Evolutionary conservation across 64 coral and sea anemone genomes (phyloP).

Genomic region (Stichodactyla mertensii): DNA sequence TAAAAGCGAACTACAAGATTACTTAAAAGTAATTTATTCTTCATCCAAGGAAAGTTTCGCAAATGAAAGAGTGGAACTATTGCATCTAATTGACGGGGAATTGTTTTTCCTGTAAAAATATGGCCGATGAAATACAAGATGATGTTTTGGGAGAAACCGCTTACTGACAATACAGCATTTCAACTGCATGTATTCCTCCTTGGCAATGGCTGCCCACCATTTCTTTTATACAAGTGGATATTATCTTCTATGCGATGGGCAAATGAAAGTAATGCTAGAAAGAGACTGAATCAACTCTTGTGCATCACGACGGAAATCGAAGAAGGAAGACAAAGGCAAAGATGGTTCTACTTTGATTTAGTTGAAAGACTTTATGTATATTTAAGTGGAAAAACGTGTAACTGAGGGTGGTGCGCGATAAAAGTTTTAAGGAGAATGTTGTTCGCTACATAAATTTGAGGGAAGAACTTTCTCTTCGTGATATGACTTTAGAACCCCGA

Average conservation of each 20-base stretch:
- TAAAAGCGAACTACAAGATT: neutral
- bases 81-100: neutral
- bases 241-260: neutral
- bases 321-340: no score
- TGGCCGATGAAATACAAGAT: neutral
- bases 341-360: no score
- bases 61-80: neutral
- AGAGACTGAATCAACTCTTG: neutral
- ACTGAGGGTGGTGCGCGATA: no score
- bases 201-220: constrained; percentile 10
- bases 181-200: neutral
- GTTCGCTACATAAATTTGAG: no score
- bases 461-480: no score
- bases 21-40: neutral
- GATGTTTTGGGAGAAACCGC: constrained; percentile 4
- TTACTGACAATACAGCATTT: neutral
- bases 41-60: neutral
- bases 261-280: neutral
- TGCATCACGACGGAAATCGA: neutral
- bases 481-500: no score
- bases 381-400: no score
- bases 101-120: neutral
- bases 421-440: no score
- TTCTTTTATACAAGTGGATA: neutral
- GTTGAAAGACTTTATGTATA: no score